phyloP scores from a whole-genome alignment of 2,888 invertebrate genomes.

The Unio delphinus region DNA sequence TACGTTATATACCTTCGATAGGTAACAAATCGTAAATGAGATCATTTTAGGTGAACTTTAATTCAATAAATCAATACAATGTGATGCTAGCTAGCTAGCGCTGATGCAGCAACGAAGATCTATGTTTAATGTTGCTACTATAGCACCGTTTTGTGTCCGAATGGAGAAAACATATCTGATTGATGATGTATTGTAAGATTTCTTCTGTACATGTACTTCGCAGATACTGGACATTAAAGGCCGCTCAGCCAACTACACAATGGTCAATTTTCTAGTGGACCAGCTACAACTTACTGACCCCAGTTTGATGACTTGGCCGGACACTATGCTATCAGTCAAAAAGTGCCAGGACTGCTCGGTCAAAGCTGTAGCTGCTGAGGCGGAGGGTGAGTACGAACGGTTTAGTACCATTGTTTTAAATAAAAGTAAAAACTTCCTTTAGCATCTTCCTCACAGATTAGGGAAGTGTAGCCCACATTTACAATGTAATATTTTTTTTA shows the following conservation, averaged over 20 bases:
- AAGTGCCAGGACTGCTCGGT: constrained; percentile 46
- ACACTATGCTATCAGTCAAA: constrained; percentile 35
- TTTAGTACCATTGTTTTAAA: neutral
- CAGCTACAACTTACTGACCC: constrained; percentile 38
- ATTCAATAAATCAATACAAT: too few species aligned
- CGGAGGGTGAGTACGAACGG: constrained; percentile 39
- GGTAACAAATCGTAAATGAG: too few species aligned
- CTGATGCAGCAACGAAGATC: too few species aligned
- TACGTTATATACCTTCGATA: too few species aligned
- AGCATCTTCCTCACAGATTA: too few species aligned
- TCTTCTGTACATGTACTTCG: constrained; percentile 37
- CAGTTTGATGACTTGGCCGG: constrained; percentile 44
- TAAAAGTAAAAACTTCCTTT: neutral
- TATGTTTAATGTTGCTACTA: too few species aligned
- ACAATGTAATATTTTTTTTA: too few species aligned
- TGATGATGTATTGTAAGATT: too few species aligned
- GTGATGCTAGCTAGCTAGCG: too few species aligned
- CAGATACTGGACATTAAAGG: constrained; percentile 51
- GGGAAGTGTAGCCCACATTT: neutral
- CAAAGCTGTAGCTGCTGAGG: constrained; percentile 49
- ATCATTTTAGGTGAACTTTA: too few species aligned
- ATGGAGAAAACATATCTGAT: too few species aligned
- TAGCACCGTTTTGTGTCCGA: too few species aligned
- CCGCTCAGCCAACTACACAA: constrained; percentile 39
- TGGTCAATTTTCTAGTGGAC: constrained; percentile 47